Conservation (phyloP, 2,113 vertebrate species). For the Paradoxurus hermaphroditus region DNA sequence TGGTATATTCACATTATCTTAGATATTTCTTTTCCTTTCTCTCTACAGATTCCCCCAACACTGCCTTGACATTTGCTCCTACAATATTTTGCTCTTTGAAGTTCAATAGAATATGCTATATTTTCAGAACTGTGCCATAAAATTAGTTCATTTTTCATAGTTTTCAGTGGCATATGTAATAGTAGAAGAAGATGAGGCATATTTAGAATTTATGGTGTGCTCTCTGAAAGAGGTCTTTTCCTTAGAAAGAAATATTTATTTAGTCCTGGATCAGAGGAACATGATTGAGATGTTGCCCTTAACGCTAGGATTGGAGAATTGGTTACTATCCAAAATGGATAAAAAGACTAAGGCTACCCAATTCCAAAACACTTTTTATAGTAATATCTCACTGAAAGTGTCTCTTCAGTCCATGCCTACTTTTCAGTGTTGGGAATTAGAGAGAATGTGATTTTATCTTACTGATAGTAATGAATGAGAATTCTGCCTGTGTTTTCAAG, state of each 20-base stretch:
- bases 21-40: constrained; percentile 8
- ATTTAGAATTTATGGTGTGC: neutral
- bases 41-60: neutral
- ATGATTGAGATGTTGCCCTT: neutral
- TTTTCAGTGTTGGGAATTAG: neutral
- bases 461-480: neutral
- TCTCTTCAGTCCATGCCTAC: neutral
- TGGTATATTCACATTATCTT: neutral
- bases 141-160: neutral
- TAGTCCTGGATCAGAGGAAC: neutral
- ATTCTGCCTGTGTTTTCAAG: neutral
- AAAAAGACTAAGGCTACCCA: neutral
- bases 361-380: neutral
- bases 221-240: neutral
- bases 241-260: neutral
- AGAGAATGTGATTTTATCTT: neutral
- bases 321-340: neutral
- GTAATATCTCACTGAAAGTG: neutral
- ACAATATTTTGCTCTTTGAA: constrained; percentile 8
- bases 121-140: neutral
- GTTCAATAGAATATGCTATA: neutral
- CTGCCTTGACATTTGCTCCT: neutral
- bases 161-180: neutral
- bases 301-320: neutral
- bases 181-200: neutral